phyloP scores from a whole-genome alignment of 2,113 vertebrate species.

The Pseudonaja textilis region DNA sequence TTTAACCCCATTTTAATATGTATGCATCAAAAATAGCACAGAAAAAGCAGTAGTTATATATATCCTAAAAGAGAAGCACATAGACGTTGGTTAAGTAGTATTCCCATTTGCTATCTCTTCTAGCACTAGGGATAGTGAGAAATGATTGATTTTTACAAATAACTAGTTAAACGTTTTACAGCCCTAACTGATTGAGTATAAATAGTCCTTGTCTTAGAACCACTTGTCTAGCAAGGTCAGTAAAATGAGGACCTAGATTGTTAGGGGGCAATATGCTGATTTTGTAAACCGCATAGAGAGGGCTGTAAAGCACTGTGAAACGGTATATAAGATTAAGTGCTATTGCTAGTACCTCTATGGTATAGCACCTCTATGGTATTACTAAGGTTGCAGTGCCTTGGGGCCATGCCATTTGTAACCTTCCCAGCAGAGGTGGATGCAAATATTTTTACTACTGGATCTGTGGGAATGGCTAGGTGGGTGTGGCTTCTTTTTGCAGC shows the following conservation, averaged over 20 bases:
- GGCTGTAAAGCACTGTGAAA: too few relatives aligned
- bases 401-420: background rate
- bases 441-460: too few relatives aligned
- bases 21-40: background rate
- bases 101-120: background rate
- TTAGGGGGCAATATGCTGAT: too few relatives aligned
- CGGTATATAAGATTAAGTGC: too few relatives aligned
- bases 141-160: background rate
- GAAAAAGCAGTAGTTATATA: background rate
- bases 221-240: background rate
- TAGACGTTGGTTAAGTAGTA: background rate
- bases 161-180: background rate
- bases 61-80: background rate
- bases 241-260: too few relatives aligned
- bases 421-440: background rate
- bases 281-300: too few relatives aligned
- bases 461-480: too few relatives aligned
- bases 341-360: background rate
- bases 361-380: background rate
- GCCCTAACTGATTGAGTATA: background rate
- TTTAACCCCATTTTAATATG: background rate
- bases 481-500: too few relatives aligned
- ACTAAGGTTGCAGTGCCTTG: background rate
- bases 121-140: background rate
- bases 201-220: background rate